A percentile compares a stretch with the other conserved stretches of the same genome.
Evolutionary conservation across 2,888 invertebrate genomes (phyloP).

Genomic region (Steromphala cineraria): DNA sequence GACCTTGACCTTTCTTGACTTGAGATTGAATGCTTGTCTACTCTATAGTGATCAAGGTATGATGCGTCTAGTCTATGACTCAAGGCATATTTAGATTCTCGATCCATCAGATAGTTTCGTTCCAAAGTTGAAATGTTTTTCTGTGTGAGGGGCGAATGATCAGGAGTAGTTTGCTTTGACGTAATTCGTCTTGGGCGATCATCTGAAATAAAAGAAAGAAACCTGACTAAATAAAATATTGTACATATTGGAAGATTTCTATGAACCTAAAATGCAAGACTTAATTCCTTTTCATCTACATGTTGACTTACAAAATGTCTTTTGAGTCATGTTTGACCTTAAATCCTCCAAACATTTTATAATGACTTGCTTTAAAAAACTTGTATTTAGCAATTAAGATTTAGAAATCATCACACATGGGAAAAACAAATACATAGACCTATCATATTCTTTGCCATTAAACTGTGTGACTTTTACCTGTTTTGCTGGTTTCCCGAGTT

Average conservation of each 20-base stretch:
- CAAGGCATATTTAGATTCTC: neutral
- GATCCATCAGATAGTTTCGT: constrained; percentile 23
- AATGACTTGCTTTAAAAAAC: no score
- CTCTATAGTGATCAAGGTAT: constrained; percentile 17
- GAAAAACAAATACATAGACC: neutral
- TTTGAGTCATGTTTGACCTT: no score
- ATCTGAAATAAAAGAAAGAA: neutral
- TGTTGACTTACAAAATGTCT: no score
- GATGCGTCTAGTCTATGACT: neutral
- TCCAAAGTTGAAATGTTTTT: constrained; percentile 15
- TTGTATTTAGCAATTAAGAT: no score
- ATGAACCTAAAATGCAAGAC: no score
- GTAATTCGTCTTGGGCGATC: neutral
- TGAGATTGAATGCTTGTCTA: neutral
- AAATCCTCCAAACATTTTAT: no score
- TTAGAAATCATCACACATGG: no score
- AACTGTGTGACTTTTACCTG: no score
- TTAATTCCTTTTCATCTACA: no score
- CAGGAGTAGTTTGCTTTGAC: neutral
- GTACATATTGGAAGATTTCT: no score
- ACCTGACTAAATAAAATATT: neutral
- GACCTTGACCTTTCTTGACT: constrained; percentile 29
- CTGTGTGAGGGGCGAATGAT: neutral
- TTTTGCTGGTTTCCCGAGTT: neutral
- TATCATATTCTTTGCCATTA: no score